Evolutionary conservation across 2,797 vertebrate species (phyloP).

Genomic region (Echiichthys vipera): DNA sequence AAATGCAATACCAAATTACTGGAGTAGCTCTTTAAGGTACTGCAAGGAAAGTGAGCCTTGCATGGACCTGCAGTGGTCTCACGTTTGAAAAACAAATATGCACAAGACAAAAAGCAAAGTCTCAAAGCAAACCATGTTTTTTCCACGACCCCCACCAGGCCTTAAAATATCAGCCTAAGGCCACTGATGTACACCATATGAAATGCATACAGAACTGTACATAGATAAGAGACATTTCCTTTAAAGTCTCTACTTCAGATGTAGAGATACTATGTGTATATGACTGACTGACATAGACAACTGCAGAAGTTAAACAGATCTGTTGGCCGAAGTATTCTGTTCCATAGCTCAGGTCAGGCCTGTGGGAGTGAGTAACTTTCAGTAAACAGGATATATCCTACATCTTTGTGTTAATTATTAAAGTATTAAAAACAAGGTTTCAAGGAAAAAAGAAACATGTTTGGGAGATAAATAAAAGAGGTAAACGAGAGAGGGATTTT

Average conservation of each 20-base stretch:
- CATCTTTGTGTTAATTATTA: conserved; percentile 48
- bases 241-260: conserved; percentile 59
- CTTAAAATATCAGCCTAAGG: conserved; percentile 22
- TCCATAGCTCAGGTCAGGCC: conserved; percentile 47
- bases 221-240: conserved; percentile 44
- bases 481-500: background rate
- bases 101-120: background rate
- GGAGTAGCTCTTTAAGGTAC: background rate
- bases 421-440: background rate
- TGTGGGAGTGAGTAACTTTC: conserved; percentile 30
- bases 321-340: conserved; percentile 33
- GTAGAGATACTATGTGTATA: conserved; percentile 44
- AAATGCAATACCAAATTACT: background rate
- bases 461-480: background rate
- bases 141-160: background rate
- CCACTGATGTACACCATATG: conserved; percentile 61
- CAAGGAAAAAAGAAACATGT: background rate
- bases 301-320: conserved; percentile 66
- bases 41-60: background rate
- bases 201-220: conserved; percentile 1
- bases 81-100: background rate
- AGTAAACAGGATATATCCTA: conserved; percentile 59
- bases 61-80: background rate
- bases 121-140: background rate
- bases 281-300: conserved; percentile 37